A percentile compares a stretch with the other conserved stretches of the same genome.
phyloP scores from a whole-genome alignment of 2,888 invertebrate genomes.

The Zonitis immaculata region DNA sequence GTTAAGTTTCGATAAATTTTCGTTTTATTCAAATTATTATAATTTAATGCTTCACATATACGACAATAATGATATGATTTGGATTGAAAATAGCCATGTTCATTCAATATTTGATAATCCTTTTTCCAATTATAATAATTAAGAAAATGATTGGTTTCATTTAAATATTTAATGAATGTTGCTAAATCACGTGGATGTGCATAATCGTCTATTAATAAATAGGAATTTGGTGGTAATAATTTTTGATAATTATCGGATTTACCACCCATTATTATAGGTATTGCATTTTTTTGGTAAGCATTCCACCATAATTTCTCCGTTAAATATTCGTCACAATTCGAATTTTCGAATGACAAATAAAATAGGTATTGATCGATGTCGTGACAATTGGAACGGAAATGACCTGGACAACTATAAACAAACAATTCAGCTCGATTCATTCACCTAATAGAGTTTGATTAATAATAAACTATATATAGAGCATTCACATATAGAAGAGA shows the following conservation, averaged over 20 bases:
- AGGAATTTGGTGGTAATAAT: constrained; percentile 61
- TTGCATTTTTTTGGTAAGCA: constrained; percentile 57
- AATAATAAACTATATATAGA: too few species aligned
- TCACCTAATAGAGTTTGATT: too few species aligned
- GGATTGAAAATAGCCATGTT: constrained; percentile 64
- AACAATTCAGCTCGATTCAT: not conserved
- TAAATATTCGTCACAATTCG: constrained; percentile 63
- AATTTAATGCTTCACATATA: constrained; percentile 64
- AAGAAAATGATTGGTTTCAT: constrained; percentile 46
- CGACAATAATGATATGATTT: constrained; percentile 60
- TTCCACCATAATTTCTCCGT: constrained; percentile 69
- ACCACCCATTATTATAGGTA: constrained; percentile 64
- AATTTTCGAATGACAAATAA: constrained; percentile 67
- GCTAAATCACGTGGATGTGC: constrained; percentile 52
- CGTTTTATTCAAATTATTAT: constrained; percentile 48
- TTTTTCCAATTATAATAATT: constrained; percentile 59
- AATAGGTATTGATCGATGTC: constrained; percentile 58
- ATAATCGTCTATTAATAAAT: constrained; percentile 57
- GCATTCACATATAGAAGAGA: too few species aligned
- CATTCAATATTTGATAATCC: constrained; percentile 55
- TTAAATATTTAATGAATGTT: constrained; percentile 51
- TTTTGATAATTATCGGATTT: constrained; percentile 46
- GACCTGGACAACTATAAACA: constrained; percentile 59
- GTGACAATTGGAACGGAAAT: constrained; percentile 58
- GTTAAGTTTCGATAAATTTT: constrained; percentile 48